These are phyloP conservation scores for Orchesellides sinensis DNA, from an alignment of 2,888 invertebrate genomes.

Conservation along the genomic window DNA sequence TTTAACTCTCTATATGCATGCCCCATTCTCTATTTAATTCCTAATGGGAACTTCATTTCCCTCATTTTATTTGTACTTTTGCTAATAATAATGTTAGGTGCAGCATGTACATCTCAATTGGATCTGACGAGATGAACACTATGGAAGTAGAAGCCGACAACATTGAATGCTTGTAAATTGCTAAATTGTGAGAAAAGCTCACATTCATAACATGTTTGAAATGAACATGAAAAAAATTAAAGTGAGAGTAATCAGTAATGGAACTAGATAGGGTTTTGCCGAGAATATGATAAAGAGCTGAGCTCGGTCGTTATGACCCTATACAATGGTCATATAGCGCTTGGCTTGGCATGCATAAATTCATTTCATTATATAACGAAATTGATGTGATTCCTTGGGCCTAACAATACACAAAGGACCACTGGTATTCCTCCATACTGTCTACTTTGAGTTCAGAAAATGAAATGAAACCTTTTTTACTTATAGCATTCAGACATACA, in stretches of 20 bases:
- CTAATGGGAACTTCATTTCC: not conserved
- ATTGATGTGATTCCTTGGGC: constrained; percentile 20
- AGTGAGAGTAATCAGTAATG: not conserved
- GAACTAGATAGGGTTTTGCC: not conserved
- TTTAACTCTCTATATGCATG: not conserved
- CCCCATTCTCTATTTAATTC: not conserved
- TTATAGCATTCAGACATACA: no score
- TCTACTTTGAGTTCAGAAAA: no score
- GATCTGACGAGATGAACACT: not conserved
- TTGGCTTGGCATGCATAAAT: constrained; percentile 2
- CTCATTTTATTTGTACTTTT: not conserved
- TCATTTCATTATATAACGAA: not conserved
- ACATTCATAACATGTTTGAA: no score
- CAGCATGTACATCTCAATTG: not conserved
- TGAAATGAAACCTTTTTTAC: no score
- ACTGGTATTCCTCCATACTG: no score
- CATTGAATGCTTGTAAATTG: not conserved
- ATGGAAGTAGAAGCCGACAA: not conserved
- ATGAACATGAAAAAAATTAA: no score
- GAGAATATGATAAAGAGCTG: no score
- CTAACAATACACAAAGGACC: no score
- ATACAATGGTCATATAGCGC: no score
- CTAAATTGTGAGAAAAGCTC: not conserved
- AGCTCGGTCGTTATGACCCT: not conserved
- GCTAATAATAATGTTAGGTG: constrained; percentile 5